Base-by-base conservation (phyloP, 2,113 vertebrate genomes). In the Peromyscus polionotus region DNA sequence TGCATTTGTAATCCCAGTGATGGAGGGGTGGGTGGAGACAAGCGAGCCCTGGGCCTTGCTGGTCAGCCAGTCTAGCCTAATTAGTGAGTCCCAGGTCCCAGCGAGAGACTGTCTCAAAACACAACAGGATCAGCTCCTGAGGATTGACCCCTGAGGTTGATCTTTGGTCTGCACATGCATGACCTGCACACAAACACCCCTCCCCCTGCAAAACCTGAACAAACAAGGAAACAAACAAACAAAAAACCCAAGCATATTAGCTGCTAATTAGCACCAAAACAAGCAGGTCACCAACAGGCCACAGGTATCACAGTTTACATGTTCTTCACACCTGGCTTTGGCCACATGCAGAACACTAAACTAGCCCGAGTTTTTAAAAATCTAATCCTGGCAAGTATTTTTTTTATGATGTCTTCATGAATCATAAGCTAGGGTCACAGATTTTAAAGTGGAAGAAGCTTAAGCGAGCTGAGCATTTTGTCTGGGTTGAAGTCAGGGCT, bases 401-500 rank as follows among this genome's bases (percentile, higher is more conserved):
- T 48, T 92, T 93, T 91, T 91, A 61, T 39, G 31, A 76, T 48
- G 12, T 68, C 68, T 86, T 87, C 88, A 67, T 65, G 13, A 79
- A 90, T 36, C 70, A 68, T 61, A 73, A 72, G 39, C 94, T 76
- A 26, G 51, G 85, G 73, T 54, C 36, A 57, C 42, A 94, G 85
- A 45, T 59, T 73, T 84, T 72, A 75, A 95, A 36, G 16, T 7
- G 3, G 39, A 90, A 83, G 39, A 28, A 42, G 48, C 61, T 79
- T 33, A 77, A 72, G 80, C n/a, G 42, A 72, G 26, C 31, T 26
- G 63, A 14, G 42, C 42, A 51, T 33, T 70, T 67, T 11, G 0
- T 31, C 4, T 67, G 93, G 77, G 67, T 12, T 57, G 45, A 31
- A 39, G n/a, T 48, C 6, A 4, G 0, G n/a, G 42, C 83, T 42